Evolutionary conservation across 2,797 vertebrate species (phyloP).

Genomic region (Triplophysa yarkandensis): DNA sequence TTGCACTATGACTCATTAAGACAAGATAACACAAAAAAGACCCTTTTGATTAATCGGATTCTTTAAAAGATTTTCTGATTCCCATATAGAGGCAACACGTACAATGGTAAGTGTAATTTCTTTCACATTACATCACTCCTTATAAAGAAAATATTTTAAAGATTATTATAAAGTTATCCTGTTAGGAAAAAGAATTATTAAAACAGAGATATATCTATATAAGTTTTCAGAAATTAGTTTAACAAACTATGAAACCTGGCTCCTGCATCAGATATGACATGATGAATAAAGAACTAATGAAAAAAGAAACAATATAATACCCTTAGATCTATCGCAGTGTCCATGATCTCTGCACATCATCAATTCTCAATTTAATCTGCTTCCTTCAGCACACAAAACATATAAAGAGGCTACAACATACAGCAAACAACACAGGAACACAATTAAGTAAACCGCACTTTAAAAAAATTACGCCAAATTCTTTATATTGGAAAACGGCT

Average conservation of each 20-base stretch:
- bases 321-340: no score
- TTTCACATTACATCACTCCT: not conserved
- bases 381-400: not conserved
- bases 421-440: not conserved
- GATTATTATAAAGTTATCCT: not conserved
- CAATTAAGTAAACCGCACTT: no score
- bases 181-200: not conserved
- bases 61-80: not conserved
- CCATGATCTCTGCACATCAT: not conserved
- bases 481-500: not conserved
- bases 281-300: no score
- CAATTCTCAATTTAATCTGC: not conserved
- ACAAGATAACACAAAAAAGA: no score
- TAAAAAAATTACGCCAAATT: not conserved
- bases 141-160: not conserved
- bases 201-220: slow-evolving; percentile 6
- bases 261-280: not conserved
- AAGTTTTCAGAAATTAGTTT: no score
- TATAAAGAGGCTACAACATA: not conserved
- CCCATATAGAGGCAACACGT: slow-evolving; percentile 8
- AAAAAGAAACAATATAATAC: not conserved
- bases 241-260: not conserved
- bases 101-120: not conserved
- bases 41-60: no score
- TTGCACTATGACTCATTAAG: no score